Evolutionary conservation across 2,797 vertebrate genomes (phyloP).

Genomic region (Tolypeutes matacus): DNA sequence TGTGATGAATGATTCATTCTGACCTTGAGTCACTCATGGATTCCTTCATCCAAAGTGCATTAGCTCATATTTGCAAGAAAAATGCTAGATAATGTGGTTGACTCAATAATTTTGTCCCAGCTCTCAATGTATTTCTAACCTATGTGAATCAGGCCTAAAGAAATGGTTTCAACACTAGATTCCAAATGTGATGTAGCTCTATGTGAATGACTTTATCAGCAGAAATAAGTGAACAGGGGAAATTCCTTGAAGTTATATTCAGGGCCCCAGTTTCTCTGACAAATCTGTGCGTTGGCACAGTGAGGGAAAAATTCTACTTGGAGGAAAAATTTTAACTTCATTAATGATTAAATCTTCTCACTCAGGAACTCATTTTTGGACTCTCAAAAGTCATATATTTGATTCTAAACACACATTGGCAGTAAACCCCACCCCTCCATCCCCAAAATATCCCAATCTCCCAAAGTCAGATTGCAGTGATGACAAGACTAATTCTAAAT

Average conservation of each 20-base stretch:
- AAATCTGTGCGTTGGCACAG: too few relatives aligned
- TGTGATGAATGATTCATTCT: neutral
- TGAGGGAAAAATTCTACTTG: neutral
- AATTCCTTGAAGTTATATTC: neutral
- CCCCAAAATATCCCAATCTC: neutral
- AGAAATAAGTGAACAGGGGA: constrained; percentile 7
- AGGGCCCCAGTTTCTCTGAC: constrained; percentile 32
- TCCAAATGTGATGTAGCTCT: neutral
- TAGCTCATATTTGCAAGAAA: neutral
- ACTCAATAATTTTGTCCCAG: neutral
- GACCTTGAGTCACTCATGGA: neutral
- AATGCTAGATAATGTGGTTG: neutral
- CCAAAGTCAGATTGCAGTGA: constrained; percentile 8
- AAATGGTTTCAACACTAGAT: constrained; percentile 43
- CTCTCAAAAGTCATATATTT: constrained; percentile 42
- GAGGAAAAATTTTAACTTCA: neutral
- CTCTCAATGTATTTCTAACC: constrained; percentile 41
- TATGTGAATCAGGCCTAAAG: constrained; percentile 55
- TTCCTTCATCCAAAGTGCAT: neutral
- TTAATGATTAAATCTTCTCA: constrained; percentile 43
- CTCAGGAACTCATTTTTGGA: constrained; percentile 18
- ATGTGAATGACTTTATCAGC: constrained; percentile 38
- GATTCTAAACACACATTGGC: neutral
- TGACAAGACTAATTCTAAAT: neutral
- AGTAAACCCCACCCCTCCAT: neutral